These are phyloP conservation scores for Dromococcyx pavoninus DNA, from an alignment of 2,797 vertebrate species.

Conservation along the genomic window DNA sequence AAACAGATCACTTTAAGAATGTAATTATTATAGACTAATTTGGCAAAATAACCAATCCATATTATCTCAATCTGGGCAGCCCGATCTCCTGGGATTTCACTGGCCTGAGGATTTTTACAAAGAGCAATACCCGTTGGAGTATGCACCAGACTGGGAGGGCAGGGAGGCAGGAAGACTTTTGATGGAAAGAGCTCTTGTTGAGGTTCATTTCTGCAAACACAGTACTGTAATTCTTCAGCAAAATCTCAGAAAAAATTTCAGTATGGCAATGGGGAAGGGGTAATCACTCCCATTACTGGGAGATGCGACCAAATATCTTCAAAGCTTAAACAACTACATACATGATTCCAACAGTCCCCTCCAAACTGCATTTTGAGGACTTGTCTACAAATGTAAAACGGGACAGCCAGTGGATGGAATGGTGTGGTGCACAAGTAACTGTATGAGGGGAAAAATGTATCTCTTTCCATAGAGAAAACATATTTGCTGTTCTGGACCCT, in stretches of 20 bases:
- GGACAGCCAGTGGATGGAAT: background rate
- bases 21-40: conserved; percentile 45
- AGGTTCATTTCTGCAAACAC: background rate
- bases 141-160: background rate
- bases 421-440: accelerated
- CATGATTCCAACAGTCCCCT: background rate
- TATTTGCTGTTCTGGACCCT: background rate
- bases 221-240: background rate
- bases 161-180: background rate
- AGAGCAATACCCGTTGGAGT: background rate
- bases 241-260: background rate
- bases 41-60: conserved; percentile 1
- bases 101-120: background rate
- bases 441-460: accelerated
- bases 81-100: background rate
- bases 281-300: no score
- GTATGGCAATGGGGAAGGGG: background rate
- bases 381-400: background rate
- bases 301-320: background rate
- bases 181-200: background rate
- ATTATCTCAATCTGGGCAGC: background rate
- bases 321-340: background rate
- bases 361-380: background rate
- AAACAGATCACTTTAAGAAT: background rate
- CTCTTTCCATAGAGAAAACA: background rate